Conservation (phyloP, 2,888 invertebrate species). For the Ophion ventricosus region DNA sequence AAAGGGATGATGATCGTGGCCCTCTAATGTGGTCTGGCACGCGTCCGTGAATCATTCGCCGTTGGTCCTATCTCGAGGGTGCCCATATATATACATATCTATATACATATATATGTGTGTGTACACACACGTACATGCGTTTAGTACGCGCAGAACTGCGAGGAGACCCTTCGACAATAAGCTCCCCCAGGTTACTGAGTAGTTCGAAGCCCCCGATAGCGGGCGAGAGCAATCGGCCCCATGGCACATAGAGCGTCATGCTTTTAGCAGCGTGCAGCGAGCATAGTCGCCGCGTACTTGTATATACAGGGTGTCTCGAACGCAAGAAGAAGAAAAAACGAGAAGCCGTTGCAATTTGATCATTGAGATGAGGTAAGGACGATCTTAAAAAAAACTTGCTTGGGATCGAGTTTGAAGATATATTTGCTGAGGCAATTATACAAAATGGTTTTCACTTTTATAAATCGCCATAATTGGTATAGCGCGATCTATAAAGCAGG, state of each 20-base stretch:
- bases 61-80: slow-evolving; percentile 64
- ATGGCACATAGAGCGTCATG: slow-evolving; percentile 32
- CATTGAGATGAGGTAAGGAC: too few species aligned
- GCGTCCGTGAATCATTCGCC: slow-evolving; percentile 67
- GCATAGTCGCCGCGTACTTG: slow-evolving; percentile 13
- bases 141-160: background rate
- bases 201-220: slow-evolving; percentile 60
- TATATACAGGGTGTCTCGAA: slow-evolving; percentile 16
- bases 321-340: background rate
- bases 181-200: slow-evolving; percentile 47
- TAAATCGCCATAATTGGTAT: too few species aligned
- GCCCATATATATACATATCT: slow-evolving; percentile 12
- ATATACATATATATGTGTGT: slow-evolving; percentile 14
- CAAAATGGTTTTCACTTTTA: too few species aligned
- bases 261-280: slow-evolving; percentile 53
- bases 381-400: background rate
- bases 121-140: background rate
- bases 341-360: too few species aligned
- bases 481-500: too few species aligned
- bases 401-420: background rate
- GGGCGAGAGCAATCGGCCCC: slow-evolving; percentile 50
- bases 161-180: slow-evolving; percentile 59
- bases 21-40: slow-evolving; percentile 66
- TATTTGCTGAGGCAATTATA: too few species aligned
- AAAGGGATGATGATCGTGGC: slow-evolving; percentile 59